phyloP scores from a whole-genome alignment of 64 coral and sea anemone species.

The Actinia equina region DNA sequence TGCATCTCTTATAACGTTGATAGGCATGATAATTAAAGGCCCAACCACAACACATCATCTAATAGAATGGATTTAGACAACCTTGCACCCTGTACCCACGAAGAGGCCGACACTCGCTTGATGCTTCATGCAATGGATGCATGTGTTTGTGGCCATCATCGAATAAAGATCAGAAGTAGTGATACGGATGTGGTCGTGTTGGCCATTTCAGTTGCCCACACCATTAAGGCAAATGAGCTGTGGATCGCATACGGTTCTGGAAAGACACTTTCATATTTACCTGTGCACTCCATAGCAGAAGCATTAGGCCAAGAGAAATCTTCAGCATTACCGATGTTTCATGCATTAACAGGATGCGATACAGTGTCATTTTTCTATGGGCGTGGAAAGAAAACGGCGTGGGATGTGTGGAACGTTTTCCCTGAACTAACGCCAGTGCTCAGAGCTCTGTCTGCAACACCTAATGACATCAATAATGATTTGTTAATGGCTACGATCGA shows the following conservation, averaged over 20 bases:
- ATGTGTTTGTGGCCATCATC: neutral
- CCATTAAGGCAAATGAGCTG: neutral
- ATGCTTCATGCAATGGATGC: slow-evolving; percentile 32
- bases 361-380: neutral
- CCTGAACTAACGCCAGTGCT: too few species aligned
- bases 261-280: slow-evolving; percentile 25
- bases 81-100: slow-evolving; percentile 33
- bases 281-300: slow-evolving; percentile 24
- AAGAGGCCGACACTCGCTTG: slow-evolving; percentile 14
- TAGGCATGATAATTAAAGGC: slow-evolving; percentile 29
- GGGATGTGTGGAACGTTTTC: too few species aligned
- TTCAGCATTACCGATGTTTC: neutral
- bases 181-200: too few species aligned
- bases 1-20: slow-evolving; percentile 6
- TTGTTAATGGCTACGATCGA: too few species aligned
- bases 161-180: neutral
- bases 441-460: too few species aligned
- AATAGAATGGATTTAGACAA: neutral
- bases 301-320: slow-evolving; percentile 39
- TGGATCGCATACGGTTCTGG: neutral
- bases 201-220: neutral
- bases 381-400: slow-evolving; percentile 41
- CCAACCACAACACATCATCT: neutral
- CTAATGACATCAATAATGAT: too few species aligned
- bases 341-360: slow-evolving; percentile 34